phyloP scores from a whole-genome alignment of 2,113 vertebrate genomes.

The Cercopithecus mona region DNA sequence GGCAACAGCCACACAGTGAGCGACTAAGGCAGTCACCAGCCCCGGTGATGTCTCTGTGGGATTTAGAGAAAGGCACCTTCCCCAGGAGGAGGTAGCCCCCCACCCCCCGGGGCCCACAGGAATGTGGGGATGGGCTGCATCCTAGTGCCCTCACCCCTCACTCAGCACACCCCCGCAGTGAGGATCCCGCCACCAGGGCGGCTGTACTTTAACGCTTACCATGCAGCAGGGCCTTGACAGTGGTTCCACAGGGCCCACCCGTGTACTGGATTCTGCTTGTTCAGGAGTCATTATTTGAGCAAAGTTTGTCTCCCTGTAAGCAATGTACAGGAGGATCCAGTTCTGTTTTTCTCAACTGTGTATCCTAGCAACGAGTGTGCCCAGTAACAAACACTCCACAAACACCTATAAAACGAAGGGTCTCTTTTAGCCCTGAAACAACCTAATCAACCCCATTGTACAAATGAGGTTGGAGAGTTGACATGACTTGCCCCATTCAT shows the following conservation, averaged over 20 bases:
- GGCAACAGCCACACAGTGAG: rapidly evolving
- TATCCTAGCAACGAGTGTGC: background rate
- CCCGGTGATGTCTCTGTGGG: rapidly evolving
- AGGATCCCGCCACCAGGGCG: rapidly evolving
- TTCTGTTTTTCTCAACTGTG: background rate
- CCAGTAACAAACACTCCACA: rapidly evolving
- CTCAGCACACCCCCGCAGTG: rapidly evolving
- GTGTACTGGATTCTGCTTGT: rapidly evolving
- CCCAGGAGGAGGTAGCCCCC: rapidly evolving
- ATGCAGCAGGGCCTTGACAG: background rate
- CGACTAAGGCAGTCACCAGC: background rate
- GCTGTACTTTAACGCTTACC: rapidly evolving
- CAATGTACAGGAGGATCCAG: rapidly evolving
- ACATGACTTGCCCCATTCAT: background rate
- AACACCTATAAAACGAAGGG: background rate
- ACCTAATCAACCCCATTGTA: rapidly evolving
- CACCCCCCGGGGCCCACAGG: background rate
- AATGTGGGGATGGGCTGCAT: background rate
- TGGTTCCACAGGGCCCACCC: rapidly evolving
- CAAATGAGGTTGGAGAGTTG: background rate
- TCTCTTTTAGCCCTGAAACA: background rate
- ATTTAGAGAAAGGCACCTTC: background rate
- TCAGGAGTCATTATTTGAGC: rapidly evolving
- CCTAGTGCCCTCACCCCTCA: rapidly evolving
- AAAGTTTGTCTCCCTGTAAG: background rate